Percentiles rank a stretch among this genome's conserved stretches.
Evolutionary conservation across 2,797 vertebrate species (phyloP).

Genomic region (Pelochelys cantorii): DNA sequence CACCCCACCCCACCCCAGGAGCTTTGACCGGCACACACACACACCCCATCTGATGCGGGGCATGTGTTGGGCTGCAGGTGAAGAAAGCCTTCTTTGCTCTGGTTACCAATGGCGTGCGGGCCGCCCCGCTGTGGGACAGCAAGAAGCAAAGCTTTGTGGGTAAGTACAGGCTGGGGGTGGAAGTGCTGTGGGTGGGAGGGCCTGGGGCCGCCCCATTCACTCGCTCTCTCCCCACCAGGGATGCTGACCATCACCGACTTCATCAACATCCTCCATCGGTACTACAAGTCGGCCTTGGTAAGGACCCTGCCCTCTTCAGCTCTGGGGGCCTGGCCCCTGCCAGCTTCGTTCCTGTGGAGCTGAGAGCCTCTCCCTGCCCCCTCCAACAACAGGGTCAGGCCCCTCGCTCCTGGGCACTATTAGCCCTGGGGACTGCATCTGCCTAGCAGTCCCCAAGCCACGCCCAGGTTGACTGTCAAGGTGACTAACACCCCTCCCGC

Average conservation of each 20-base stretch:
- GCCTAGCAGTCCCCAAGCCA: neutral
- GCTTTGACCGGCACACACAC: neutral
- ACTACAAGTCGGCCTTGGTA: slow-evolving; percentile 98
- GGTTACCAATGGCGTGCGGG: slow-evolving; percentile 96
- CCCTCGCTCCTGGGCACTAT: no score
- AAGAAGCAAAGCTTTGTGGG: slow-evolving; percentile 98
- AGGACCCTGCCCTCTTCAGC: slow-evolving; percentile 7
- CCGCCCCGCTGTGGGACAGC: slow-evolving; percentile 97
- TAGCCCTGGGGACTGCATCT: neutral
- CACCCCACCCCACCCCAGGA: neutral
- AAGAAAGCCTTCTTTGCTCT: slow-evolving; percentile 99
- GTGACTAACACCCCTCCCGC: neutral
- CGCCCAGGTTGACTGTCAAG: no score
- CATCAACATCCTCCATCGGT: slow-evolving; percentile 97
- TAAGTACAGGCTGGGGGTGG: slow-evolving; percentile 73
- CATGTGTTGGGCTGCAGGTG: slow-evolving; percentile 81
- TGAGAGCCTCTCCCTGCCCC: neutral
- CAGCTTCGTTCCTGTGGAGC: neutral
- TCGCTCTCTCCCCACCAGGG: slow-evolving; percentile 77
- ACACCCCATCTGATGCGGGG: neutral
- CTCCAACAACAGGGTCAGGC: no score
- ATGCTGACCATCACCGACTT: slow-evolving; percentile 99
- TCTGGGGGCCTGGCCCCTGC: neutral
- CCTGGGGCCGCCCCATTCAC: neutral
- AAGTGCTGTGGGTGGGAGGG: fast-evolving